phyloP scores from a whole-genome alignment of 1,140 invertebrate species.

The Brachionus manjavacas region DNA sequence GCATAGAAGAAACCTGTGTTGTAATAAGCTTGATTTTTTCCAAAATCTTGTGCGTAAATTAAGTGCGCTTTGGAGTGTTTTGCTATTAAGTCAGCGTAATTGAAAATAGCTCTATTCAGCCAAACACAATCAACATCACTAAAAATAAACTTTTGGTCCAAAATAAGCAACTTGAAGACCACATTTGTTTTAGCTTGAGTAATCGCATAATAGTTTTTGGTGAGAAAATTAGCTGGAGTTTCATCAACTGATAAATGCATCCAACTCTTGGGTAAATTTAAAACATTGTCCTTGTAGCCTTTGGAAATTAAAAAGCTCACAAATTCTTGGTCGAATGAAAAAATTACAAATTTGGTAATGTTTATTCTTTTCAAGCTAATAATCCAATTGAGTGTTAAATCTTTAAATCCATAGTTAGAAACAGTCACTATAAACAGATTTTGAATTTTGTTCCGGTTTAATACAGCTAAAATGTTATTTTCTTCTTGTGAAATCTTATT shows the following conservation, averaged over 20 bases:
- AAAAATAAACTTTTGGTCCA: neutral
- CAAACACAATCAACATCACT: neutral
- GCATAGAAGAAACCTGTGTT: neutral
- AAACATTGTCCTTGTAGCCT: neutral
- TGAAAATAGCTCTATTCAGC: neutral
- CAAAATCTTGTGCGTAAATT: neutral
- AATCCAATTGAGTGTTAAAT: neutral
- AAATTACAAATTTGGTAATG: neutral
- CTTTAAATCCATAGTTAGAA: neutral
- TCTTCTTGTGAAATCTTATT: neutral
- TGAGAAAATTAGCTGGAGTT: neutral
- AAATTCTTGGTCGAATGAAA: neutral
- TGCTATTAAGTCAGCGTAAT: neutral
- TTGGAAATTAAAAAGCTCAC: neutral
- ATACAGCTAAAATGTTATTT: neutral
- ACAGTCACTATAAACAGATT: neutral
- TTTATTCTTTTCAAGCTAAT: neutral
- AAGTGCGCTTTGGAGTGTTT: neutral
- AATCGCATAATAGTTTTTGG: no score
- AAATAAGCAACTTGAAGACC: neutral
- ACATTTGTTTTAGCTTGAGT: no score
- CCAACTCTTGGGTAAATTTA: neutral
- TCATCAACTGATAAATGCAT: neutral
- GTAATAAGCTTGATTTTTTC: neutral
- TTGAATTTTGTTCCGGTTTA: neutral